Evolutionary conservation across 2,888 invertebrate genomes (phyloP), one percentile per base, ranked within the genome.

Genomic region (Eilema caniola): DNA sequence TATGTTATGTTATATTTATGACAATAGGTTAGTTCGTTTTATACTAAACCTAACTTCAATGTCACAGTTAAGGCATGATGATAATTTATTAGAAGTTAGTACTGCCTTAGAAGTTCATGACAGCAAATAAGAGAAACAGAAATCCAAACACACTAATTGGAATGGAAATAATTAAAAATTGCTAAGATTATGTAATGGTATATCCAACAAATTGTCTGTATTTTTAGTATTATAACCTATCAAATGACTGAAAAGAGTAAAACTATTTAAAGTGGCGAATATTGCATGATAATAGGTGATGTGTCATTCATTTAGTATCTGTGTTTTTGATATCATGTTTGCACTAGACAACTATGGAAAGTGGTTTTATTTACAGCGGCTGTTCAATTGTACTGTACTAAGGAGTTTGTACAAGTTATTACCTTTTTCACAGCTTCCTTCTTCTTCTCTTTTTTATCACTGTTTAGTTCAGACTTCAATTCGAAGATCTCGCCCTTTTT

Each of bases 401-500:
- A 53, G n/a, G 33, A 33, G 16, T 20, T 16, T 59, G 7, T 16
- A 16, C 16, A 41, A 71, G 16, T 68, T 78, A 74, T 96, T 93
- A 99, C 99, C 96, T 99, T 99, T 93, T 99, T 99, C 0, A 99
- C 99, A 66, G 99, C 99, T 94, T 99, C 99, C 90, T 99, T 98
- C 92, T 99, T 99, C 95, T 99, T 99, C 89, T 99, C 99, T 87
- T 99, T 99, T 93, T 99, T 99, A 90, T 99, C 99, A 96, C 99
- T 99, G 92, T 99, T 99, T 70, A 99, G 95, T 93, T 99, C 99
- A 10, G 99, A 99, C 92, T 99, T 99, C 69, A 99, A 95, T 95
- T 99, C 99, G 95, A 99, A 99, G 89, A 99, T 99, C 95, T 99
- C 99, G 84, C 99, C 99, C 94, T 99, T 99, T 93, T 99, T 99